Evolutionary conservation across 2,113 vertebrate species (phyloP).

Genomic region (Coryphaenoides rupestris): DNA sequence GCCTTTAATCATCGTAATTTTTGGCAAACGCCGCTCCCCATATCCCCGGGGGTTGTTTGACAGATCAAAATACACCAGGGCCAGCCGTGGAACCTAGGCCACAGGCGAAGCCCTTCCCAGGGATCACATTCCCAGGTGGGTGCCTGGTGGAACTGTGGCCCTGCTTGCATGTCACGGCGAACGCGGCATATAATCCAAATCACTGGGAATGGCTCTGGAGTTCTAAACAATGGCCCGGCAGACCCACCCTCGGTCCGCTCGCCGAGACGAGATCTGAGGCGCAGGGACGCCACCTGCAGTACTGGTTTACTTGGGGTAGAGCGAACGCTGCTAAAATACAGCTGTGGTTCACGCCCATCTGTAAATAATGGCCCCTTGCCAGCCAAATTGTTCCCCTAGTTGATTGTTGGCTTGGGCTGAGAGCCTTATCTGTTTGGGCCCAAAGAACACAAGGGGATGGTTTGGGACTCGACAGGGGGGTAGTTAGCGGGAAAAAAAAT

Average conservation of each 20-base stretch:
- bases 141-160: conserved; percentile 63
- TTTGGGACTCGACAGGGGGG: conserved; percentile 57
- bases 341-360: conserved; percentile 68
- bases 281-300: conserved; percentile 45
- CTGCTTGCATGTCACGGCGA: conserved; percentile 45
- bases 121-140: conserved; percentile 60
- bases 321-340: conserved; percentile 68
- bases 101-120: conserved; percentile 64
- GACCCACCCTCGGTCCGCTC: no score
- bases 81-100: conserved; percentile 52
- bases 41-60: conserved; percentile 40
- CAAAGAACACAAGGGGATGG: conserved; percentile 59
- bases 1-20: conserved; percentile 51
- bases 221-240: conserved; percentile 69
- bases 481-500: conserved; percentile 57
- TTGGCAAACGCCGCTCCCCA: conserved; percentile 48
- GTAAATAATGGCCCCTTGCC: conserved; percentile 70
- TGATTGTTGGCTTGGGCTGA: conserved; percentile 71
- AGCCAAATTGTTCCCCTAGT: conserved; percentile 74
- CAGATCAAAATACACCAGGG: conserved; percentile 48
- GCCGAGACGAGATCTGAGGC: conserved; percentile 68
- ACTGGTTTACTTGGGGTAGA: conserved; percentile 57
- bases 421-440: conserved; percentile 51
- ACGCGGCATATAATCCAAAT: conserved; percentile 60
- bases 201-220: conserved; percentile 42